phyloP scores from a whole-genome alignment of 1,140 invertebrate genomes.

The Aradophagus sp. region DNA sequence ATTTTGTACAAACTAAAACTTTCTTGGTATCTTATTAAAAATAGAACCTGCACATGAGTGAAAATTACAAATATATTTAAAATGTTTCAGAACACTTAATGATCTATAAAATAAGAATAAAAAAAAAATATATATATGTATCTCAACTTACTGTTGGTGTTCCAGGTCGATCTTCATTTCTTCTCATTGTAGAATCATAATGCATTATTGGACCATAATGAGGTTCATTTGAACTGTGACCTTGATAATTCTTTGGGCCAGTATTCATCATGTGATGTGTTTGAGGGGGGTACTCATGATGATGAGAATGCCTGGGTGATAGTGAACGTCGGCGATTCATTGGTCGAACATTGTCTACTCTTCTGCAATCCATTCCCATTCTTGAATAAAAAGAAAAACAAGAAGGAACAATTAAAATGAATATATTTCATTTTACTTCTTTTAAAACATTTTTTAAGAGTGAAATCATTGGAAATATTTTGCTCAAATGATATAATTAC shows the following conservation, averaged over 20 bases:
- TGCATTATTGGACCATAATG: slow-evolving; percentile 70
- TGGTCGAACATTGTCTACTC: slow-evolving; percentile 66
- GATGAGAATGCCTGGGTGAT: slow-evolving; percentile 68
- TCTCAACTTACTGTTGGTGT: slow-evolving; percentile 82
- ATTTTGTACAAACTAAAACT: too few species aligned
- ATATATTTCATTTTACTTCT: too few species aligned
- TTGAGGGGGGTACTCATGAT: slow-evolving; percentile 63
- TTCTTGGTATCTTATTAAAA: too few species aligned
- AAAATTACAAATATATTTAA: too few species aligned
- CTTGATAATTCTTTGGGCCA: slow-evolving; percentile 65
- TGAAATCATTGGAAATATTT: too few species aligned
- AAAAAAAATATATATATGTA: too few species aligned
- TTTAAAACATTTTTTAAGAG: too few species aligned
- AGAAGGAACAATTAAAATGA: too few species aligned
- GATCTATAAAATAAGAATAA: too few species aligned
- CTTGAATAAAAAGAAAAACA: slow-evolving; percentile 28
- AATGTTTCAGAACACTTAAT: too few species aligned
- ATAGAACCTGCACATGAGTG: too few species aligned
- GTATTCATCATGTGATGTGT: slow-evolving; percentile 64
- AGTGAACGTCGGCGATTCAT: slow-evolving; percentile 67
- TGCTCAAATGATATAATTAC: too few species aligned
- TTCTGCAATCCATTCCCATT: slow-evolving; percentile 62
- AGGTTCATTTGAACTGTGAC: slow-evolving; percentile 60
- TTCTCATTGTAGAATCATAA: slow-evolving; percentile 69
- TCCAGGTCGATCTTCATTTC: slow-evolving; percentile 79